phyloP scores from a whole-genome alignment of 92 coral and sea anemone species.

The Zoanthus sansibaricus region DNA sequence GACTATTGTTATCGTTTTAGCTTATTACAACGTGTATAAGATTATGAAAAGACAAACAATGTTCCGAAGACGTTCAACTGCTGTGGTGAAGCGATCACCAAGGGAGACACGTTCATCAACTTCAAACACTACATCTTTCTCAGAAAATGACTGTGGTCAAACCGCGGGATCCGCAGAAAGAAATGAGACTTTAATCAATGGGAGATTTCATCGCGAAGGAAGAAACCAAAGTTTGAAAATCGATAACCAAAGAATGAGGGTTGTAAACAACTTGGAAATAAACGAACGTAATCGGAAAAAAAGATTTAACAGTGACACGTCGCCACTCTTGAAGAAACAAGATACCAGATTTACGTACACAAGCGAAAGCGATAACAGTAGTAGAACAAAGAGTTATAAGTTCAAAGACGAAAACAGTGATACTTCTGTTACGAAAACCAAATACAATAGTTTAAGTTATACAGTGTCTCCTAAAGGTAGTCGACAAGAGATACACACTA shows the following conservation, averaged over 20 bases:
- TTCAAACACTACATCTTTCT: background rate
- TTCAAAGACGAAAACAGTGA: background rate
- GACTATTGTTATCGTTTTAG: slow-evolving; percentile 57
- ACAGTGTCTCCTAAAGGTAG: background rate
- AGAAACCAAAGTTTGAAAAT: background rate
- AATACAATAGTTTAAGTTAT: background rate
- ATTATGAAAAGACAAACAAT: slow-evolving; percentile 21
- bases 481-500: background rate
- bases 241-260: background rate
- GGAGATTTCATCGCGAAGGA: background rate
- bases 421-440: background rate
- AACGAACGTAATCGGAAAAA: background rate
- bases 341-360: background rate
- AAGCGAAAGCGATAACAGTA: background rate
- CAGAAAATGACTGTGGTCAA: background rate
- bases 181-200: background rate
- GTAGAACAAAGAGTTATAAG: no score
- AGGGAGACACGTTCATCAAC: background rate
- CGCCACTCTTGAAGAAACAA: background rate
- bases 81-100: background rate
- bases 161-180: slow-evolving; percentile 9
- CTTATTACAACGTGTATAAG: slow-evolving; percentile 23
- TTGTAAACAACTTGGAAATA: background rate
- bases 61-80: slow-evolving; percentile 7
- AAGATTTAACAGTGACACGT: background rate